Evolutionary conservation across 1,140 invertebrate genomes (phyloP).

Genomic region (Harlomillsia oculata): DNA sequence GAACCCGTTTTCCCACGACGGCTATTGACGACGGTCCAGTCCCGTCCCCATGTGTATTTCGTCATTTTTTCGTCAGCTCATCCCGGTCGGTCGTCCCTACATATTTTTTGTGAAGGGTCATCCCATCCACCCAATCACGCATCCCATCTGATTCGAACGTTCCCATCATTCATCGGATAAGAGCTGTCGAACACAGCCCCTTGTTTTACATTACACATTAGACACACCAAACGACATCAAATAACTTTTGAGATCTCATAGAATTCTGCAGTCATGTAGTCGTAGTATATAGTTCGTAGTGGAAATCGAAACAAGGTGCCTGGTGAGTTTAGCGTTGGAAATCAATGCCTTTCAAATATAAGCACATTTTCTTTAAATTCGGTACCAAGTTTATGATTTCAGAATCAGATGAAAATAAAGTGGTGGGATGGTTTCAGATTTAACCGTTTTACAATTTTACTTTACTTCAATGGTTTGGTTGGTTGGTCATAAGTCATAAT

Average conservation of each 20-base stretch:
- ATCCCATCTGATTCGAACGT: no score
- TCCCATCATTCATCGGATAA: background rate
- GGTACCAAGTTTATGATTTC: conserved; percentile 1
- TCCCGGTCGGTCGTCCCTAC: no score
- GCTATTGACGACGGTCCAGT: no score
- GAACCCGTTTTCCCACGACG: conserved; percentile 9
- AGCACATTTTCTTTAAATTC: background rate
- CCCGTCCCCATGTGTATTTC: no score
- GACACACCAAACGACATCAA: background rate
- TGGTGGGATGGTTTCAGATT: no score
- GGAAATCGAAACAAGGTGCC: background rate
- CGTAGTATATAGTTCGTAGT: no score
- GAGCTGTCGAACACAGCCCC: background rate
- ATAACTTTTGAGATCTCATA: background rate
- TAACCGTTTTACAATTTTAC: no score
- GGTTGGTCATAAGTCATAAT: no score
- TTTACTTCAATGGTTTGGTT: no score
- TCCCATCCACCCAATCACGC: background rate
- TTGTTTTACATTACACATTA: background rate
- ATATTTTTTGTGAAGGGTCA: no score
- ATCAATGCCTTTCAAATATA: background rate
- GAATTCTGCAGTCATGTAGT: background rate
- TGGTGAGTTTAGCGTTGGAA: background rate
- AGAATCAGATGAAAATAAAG: no score
- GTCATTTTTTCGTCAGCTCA: no score